phyloP scores from a whole-genome alignment of 2,797 vertebrate species.

The Aplochiton taeniatus region DNA sequence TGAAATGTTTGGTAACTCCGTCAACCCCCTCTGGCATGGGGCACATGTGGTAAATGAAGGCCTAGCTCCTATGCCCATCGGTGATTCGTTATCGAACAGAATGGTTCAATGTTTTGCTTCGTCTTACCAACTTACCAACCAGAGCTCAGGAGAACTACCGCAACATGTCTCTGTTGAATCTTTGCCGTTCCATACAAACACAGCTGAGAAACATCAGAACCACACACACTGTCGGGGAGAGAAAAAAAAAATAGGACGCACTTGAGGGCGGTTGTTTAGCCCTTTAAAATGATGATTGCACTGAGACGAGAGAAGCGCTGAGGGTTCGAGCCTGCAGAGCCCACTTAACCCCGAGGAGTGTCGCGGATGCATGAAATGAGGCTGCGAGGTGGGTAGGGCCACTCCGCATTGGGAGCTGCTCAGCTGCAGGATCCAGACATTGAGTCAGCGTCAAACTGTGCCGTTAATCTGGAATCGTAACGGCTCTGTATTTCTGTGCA shows the following conservation, averaged over 20 bases:
- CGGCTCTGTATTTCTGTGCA: constrained; percentile 13
- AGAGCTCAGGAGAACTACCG: constrained; percentile 31
- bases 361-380: constrained; percentile 10
- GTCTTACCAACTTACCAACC: not conserved
- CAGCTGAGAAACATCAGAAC: constrained; percentile 45
- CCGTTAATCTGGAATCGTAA: constrained; percentile 36
- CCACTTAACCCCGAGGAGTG: constrained; percentile 18
- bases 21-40: constrained; percentile 58
- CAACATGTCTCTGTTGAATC: constrained; percentile 32
- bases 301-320: constrained; percentile 38
- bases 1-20: constrained; percentile 67
- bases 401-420: constrained; percentile 5
- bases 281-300: constrained; percentile 45
- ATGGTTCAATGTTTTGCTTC: constrained; percentile 45
- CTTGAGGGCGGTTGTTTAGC: constrained; percentile 39
- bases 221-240: constrained; percentile 18
- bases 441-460: constrained; percentile 42
- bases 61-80: constrained; percentile 53
- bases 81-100: constrained; percentile 51
- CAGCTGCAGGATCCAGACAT: not conserved
- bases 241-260: constrained; percentile 26
- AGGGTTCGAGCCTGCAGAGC: constrained; percentile 28
- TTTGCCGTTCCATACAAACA: constrained; percentile 28
- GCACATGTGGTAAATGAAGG: constrained; percentile 58
- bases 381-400: not conserved